Evolutionary conservation across 2,888 invertebrate genomes (phyloP).

Genomic region (Acronicta aceris): DNA sequence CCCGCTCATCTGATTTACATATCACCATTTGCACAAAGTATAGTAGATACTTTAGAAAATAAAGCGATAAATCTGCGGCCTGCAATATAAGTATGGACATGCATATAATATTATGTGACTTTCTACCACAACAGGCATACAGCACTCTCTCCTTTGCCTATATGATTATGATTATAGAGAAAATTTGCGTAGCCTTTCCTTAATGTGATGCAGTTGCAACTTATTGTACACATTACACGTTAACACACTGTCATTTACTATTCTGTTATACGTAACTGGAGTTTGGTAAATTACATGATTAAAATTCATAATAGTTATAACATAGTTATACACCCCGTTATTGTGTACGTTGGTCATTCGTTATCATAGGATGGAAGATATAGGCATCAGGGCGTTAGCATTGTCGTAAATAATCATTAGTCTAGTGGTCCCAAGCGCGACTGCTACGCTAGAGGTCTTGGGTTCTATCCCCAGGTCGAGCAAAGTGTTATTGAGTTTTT

Average conservation of each 20-base stretch:
- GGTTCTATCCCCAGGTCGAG: too few relatives aligned
- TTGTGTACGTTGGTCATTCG: too few relatives aligned
- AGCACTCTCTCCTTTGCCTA: constrained; percentile 40
- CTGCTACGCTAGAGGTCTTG: too few relatives aligned
- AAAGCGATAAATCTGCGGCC: constrained; percentile 6
- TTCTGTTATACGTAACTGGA: constrained; percentile 24
- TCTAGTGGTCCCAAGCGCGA: too few relatives aligned
- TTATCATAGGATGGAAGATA: too few relatives aligned
- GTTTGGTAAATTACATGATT: constrained; percentile 12
- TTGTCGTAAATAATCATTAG: too few relatives aligned
- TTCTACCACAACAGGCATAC: constrained; percentile 33
- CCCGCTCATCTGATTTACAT: too few relatives aligned
- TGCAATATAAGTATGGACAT: constrained; percentile 22
- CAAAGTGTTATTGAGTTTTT: too few relatives aligned
- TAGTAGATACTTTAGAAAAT: constrained; percentile 25
- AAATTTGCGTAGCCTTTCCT: constrained; percentile 42
- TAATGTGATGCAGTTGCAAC: constrained; percentile 24
- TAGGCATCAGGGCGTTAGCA: too few relatives aligned
- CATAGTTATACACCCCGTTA: background rate
- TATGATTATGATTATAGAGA: constrained; percentile 32
- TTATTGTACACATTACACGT: constrained; percentile 26
- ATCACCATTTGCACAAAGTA: background rate
- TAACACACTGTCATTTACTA: constrained; percentile 42
- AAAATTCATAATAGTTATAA: background rate
- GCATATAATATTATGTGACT: constrained; percentile 40